Conservation (phyloP, 2,888 invertebrate genomes). For the Amblyjoppa proteus region DNA sequence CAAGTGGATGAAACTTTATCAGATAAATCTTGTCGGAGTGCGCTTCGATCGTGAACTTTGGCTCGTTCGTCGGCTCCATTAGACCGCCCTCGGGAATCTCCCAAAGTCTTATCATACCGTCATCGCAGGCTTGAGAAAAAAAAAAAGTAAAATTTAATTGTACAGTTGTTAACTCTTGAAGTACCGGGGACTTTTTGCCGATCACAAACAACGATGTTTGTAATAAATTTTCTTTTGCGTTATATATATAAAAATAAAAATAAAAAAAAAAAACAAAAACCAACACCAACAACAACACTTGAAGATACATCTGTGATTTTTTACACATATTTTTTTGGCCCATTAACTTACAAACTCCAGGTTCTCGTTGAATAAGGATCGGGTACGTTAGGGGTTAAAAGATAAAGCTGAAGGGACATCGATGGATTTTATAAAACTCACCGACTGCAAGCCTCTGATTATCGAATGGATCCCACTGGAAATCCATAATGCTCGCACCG, state of each 20-base stretch:
- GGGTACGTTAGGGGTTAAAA: not conserved
- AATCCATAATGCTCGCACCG: conserved; percentile 95
- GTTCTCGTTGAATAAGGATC: too few species aligned
- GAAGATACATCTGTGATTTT: too few species aligned
- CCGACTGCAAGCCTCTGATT: conserved; percentile 91
- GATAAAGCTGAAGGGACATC: not conserved
- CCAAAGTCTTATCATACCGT: conserved; percentile 94
- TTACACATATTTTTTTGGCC: too few species aligned
- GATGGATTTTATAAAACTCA: conserved; percentile 73
- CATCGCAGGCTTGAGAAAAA: conserved; percentile 90
- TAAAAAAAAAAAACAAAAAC: too few species aligned
- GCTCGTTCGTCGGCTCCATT: conserved; percentile 92
- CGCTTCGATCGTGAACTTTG: conserved; percentile 89
- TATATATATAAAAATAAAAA: too few species aligned
- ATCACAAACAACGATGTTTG: too few species aligned
- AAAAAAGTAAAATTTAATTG: not conserved
- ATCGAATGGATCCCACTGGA: conserved; percentile 97
- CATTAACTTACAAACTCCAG: too few species aligned
- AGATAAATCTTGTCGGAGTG: conserved; percentile 97
- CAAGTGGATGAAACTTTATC: conserved; percentile 95
- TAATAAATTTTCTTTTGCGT: too few species aligned
- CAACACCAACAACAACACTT: too few species aligned
- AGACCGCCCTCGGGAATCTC: conserved; percentile 89
- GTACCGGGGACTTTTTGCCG: too few species aligned
- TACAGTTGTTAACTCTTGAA: too few species aligned